Evolutionary conservation across 2,113 vertebrate genomes (phyloP).

Genomic region (Labeo catla): DNA sequence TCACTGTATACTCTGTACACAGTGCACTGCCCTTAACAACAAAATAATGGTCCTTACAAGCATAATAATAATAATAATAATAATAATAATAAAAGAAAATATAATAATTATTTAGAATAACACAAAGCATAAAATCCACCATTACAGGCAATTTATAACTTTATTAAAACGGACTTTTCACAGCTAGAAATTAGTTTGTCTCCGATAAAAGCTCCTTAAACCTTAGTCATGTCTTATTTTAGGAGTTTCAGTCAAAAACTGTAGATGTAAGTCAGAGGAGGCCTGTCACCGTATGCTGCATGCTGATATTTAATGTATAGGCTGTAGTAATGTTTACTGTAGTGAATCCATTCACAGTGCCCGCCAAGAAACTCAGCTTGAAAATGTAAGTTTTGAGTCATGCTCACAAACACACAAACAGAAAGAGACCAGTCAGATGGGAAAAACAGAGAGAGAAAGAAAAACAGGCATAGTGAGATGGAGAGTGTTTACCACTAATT

Average conservation of each 20-base stretch:
- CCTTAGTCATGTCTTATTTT: conserved; percentile 15
- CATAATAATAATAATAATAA: too few relatives aligned
- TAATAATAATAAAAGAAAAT: too few relatives aligned
- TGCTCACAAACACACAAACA: neutral
- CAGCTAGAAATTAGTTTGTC: neutral
- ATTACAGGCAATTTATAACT: neutral
- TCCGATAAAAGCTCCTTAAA: conserved; percentile 13
- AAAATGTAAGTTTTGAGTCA: neutral
- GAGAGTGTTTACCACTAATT: conserved; percentile 2
- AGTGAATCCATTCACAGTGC: neutral
- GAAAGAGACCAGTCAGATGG: neutral
- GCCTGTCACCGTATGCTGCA: neutral
- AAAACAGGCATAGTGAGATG: neutral
- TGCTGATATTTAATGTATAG: conserved; percentile 43
- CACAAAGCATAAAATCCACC: neutral
- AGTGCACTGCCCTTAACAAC: neutral
- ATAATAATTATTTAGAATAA: too few relatives aligned
- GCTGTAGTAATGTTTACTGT: conserved; percentile 28
- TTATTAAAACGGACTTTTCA: neutral
- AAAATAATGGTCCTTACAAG: too few relatives aligned
- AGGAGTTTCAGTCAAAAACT: neutral
- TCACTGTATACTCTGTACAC: neutral
- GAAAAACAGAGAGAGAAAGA: neutral
- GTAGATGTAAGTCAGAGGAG: neutral
- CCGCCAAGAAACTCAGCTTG: neutral